phyloP scores from a whole-genome alignment of 2,888 invertebrate species.

The Tromatobia lineatoria region DNA sequence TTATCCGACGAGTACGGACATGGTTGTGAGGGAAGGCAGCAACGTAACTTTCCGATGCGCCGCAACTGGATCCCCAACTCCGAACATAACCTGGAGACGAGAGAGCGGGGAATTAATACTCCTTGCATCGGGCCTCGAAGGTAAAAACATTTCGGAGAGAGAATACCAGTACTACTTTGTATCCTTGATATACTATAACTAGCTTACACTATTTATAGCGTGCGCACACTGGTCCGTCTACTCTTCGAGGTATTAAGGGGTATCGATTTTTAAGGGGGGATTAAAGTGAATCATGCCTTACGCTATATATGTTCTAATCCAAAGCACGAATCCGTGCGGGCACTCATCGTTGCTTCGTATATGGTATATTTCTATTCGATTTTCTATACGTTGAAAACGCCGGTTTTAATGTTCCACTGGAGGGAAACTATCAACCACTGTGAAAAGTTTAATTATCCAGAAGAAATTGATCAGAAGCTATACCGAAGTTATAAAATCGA shows the following conservation, averaged over 20 bases:
- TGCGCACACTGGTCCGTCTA: neutral
- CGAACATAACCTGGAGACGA: slow-evolving; percentile 93
- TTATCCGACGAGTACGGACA: slow-evolving; percentile 91
- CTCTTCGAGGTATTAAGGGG: slow-evolving; percentile 30
- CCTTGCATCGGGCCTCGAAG: slow-evolving; percentile 82
- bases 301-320: slow-evolving; percentile 34
- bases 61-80: slow-evolving; percentile 93
- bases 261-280: slow-evolving; percentile 42
- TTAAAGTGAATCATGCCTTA: slow-evolving; percentile 50
- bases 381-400: neutral
- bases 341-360: neutral
- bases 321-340: neutral
- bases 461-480: neutral
- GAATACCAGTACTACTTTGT: neutral
- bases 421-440: neutral
- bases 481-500: neutral
- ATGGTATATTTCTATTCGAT: slow-evolving; percentile 12
- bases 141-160: slow-evolving; percentile 74
- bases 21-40: slow-evolving; percentile 92
- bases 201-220: neutral
- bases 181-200: neutral
- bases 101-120: slow-evolving; percentile 90
- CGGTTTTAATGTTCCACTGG: slow-evolving; percentile 3
- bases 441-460: slow-evolving; percentile 18
- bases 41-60: slow-evolving; percentile 92